A percentile compares a stretch with the other conserved stretches of the same genome.
Conservation (phyloP, 2,888 invertebrate species). For the Xestobium rufovillosum region DNA sequence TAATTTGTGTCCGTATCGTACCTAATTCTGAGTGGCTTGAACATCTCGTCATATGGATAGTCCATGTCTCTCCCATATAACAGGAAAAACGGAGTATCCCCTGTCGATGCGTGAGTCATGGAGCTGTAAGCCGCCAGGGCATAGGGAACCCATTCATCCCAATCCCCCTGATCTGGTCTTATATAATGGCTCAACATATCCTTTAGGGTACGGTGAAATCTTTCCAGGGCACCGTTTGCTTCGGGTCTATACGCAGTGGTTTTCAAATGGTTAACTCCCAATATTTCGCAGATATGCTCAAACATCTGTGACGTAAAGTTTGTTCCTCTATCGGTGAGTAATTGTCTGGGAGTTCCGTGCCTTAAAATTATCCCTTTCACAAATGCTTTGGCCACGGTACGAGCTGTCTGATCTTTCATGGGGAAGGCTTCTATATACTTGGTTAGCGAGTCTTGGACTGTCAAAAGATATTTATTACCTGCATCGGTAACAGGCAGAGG, state of each 20-base stretch:
- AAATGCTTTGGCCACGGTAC: too few relatives aligned
- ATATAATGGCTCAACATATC: constrained; percentile 26
- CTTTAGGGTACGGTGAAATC: constrained; percentile 26
- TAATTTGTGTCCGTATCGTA: too few relatives aligned
- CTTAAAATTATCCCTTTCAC: too few relatives aligned
- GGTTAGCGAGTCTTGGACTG: too few relatives aligned
- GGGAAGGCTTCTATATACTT: too few relatives aligned
- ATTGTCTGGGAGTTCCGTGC: too few relatives aligned
- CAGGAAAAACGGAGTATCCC: constrained; percentile 23
- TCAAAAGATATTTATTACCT: too few relatives aligned
- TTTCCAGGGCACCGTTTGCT: constrained; percentile 27
- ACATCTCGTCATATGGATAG: constrained; percentile 20
- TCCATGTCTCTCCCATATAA: constrained; percentile 22
- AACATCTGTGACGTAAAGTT: too few relatives aligned
- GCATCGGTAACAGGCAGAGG: too few relatives aligned
- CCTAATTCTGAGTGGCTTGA: constrained; percentile 15
- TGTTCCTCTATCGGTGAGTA: too few relatives aligned
- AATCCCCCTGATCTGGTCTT: constrained; percentile 24
- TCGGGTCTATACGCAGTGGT: constrained; percentile 25
- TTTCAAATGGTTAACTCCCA: constrained; percentile 18
- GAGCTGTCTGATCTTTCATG: too few relatives aligned
- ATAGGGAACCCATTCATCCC: constrained; percentile 28
- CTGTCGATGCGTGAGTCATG: constrained; percentile 22
- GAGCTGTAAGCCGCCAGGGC: constrained; percentile 24
- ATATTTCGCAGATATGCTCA: too few relatives aligned